A percentile compares a stretch with the other conserved stretches of the same genome.
Evolutionary conservation across 2,113 vertebrate species (phyloP).

Genomic region (Sphaerodactylus townsendi): DNA sequence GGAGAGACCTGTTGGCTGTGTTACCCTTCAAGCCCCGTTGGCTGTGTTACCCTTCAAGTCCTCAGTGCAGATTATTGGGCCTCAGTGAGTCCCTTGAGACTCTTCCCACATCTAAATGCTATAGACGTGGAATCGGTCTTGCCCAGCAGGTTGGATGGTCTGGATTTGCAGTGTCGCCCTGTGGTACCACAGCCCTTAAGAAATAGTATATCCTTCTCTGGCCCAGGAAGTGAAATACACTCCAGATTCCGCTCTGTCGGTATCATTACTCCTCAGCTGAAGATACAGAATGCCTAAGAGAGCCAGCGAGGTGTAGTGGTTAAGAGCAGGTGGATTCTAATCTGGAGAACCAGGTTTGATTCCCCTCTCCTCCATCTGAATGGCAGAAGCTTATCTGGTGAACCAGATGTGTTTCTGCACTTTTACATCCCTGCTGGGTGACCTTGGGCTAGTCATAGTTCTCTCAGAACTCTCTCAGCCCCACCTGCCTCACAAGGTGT

Average conservation of each 20-base stretch:
- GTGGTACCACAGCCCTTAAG: neutral
- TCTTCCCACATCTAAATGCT: neutral
- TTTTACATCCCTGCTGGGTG: too few species aligned
- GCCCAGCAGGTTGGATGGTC: too few species aligned
- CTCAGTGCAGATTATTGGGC: neutral
- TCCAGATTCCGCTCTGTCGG: neutral
- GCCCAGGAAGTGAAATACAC: neutral
- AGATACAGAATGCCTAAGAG: neutral
- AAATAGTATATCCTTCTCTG: neutral
- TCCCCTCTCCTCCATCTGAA: too few species aligned
- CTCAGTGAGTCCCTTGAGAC: neutral
- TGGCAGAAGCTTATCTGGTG: too few species aligned
- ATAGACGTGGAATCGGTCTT: neutral
- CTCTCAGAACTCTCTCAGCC: too few species aligned
- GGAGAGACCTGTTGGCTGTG: neutral
- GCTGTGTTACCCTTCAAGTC: neutral
- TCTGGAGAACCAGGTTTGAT: too few species aligned
- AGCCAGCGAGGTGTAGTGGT: too few species aligned
- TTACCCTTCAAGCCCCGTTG: neutral
- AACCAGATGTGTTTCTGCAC: too few species aligned
- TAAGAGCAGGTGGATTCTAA: too few species aligned
- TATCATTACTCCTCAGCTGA: neutral
- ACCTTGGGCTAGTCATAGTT: too few species aligned
- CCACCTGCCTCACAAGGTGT: too few species aligned
- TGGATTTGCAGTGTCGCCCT: neutral